Conservation (phyloP, 2,888 invertebrate genomes). For the Cylindroiulus punctatus region DNA sequence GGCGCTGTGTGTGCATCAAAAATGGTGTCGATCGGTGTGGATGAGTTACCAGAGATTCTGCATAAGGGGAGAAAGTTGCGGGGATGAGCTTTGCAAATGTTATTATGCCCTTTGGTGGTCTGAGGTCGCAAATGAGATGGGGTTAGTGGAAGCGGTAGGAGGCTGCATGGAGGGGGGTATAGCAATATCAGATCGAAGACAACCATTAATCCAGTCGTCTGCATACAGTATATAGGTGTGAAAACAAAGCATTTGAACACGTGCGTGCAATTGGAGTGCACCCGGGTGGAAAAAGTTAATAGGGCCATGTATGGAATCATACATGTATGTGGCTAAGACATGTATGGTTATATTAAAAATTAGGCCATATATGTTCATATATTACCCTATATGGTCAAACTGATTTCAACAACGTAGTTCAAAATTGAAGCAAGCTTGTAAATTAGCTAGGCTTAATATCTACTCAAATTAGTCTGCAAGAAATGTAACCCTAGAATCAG, state of each 20-base stretch:
- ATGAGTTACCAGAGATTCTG: slow-evolving; percentile 54
- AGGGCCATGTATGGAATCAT: too few species aligned
- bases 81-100: slow-evolving; percentile 47
- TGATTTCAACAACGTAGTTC: too few species aligned
- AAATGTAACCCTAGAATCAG: too few species aligned
- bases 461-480: too few species aligned
- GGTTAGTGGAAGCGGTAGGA: slow-evolving; percentile 50
- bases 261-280: background rate
- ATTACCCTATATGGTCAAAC: too few species aligned
- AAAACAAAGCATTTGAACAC: slow-evolving; percentile 9
- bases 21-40: slow-evolving; percentile 55
- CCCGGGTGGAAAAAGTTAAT: too few species aligned
- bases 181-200: slow-evolving; percentile 35
- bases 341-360: too few species aligned
- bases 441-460: too few species aligned
- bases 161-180: slow-evolving; percentile 35
- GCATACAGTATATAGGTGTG: background rate
- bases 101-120: slow-evolving; percentile 35
- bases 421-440: too few species aligned
- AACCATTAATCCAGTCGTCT: background rate
- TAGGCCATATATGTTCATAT: too few species aligned
- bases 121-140: slow-evolving; percentile 49
- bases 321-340: too few species aligned
- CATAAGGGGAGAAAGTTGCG: slow-evolving; percentile 46
- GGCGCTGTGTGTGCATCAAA: slow-evolving; percentile 56